A percentile compares a stretch with the other conserved stretches of the same genome.
phyloP scores from a whole-genome alignment of 2,888 invertebrate species.

The Atethmia centrago region DNA sequence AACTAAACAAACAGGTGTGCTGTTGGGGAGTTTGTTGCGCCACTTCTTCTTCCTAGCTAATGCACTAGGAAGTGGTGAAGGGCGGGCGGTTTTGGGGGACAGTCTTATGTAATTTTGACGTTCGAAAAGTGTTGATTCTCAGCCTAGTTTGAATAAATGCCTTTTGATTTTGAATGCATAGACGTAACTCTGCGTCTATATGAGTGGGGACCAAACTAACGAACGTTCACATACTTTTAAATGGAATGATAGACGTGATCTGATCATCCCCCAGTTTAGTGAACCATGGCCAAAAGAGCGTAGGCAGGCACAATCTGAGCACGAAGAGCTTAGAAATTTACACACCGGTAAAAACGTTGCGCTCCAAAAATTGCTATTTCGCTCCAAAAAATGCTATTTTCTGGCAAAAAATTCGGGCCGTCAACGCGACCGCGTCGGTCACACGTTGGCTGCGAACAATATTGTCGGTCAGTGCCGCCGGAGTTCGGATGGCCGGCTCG shows the following conservation, averaged over 20 bases:
- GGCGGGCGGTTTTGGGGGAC: too few relatives aligned
- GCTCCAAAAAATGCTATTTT: conserved; percentile 54
- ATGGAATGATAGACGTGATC: neutral
- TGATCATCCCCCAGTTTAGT: neutral
- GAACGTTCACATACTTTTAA: neutral
- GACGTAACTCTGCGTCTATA: neutral
- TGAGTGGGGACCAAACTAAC: neutral
- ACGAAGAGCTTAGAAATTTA: conserved; percentile 28
- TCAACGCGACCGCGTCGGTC: conserved; percentile 49
- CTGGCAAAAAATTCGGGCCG: conserved; percentile 36
- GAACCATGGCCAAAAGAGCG: neutral
- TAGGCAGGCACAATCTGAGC: neutral
- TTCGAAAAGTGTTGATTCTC: too few relatives aligned
- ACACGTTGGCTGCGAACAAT: conserved; percentile 60
- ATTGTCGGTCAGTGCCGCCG: conserved; percentile 61
- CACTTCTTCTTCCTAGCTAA: too few relatives aligned
- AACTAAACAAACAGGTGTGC: too few relatives aligned
- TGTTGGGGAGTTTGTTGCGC: too few relatives aligned
- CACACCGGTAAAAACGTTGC: conserved; percentile 27
- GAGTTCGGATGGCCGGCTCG: conserved; percentile 71
- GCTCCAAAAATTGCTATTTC: conserved; percentile 55
- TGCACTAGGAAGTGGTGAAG: too few relatives aligned
- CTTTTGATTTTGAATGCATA: too few relatives aligned
- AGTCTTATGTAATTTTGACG: too few relatives aligned
- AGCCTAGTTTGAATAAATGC: too few relatives aligned